Percentiles rank a stretch among this genome's conserved stretches.
These are phyloP conservation scores for Delichon dasypus DNA, from an alignment of 2,797 vertebrate genomes.

Conservation along the genomic window DNA sequence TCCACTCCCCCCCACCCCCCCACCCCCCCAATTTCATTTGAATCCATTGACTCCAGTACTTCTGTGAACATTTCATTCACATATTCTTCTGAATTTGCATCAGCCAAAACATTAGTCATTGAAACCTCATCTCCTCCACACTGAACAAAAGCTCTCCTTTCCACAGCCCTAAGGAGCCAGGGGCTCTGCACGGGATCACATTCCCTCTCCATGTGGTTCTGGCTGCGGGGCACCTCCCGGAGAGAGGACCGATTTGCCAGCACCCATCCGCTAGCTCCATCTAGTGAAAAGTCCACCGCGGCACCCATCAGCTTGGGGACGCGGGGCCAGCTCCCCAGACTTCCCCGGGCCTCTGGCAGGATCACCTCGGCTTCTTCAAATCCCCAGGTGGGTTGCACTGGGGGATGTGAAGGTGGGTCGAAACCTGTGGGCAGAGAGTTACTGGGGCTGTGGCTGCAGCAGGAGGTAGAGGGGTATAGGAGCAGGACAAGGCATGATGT, in stretches of 20 bases:
- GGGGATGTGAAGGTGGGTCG: not conserved
- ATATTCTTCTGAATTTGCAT: slow-evolving; percentile 14
- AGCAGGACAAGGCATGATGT: not conserved
- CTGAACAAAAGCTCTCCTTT: not conserved
- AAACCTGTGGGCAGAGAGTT: not conserved
- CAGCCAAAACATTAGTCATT: slow-evolving; percentile 3
- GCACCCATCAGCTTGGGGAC: not conserved
- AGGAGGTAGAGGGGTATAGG: not conserved
- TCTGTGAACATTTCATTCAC: not conserved
- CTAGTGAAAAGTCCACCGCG: not conserved
- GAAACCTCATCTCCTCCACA: not conserved
- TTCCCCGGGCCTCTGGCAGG: rapidly evolving
- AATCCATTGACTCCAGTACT: not conserved
- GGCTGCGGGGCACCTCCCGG: not conserved
- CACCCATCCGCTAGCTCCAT: slow-evolving; percentile 45
- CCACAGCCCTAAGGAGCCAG: not conserved
- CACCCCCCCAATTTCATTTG: not conserved
- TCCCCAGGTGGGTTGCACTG: not conserved
- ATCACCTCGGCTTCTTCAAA: not conserved
- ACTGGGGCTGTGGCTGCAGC: not conserved
- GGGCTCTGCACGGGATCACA: not conserved
- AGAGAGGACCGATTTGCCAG: not conserved
- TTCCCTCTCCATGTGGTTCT: not conserved
- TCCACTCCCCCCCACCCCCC: no score
- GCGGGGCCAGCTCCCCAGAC: not conserved